phyloP scores from a whole-genome alignment of 2,888 invertebrate species.

The Drosophila prostipennis region DNA sequence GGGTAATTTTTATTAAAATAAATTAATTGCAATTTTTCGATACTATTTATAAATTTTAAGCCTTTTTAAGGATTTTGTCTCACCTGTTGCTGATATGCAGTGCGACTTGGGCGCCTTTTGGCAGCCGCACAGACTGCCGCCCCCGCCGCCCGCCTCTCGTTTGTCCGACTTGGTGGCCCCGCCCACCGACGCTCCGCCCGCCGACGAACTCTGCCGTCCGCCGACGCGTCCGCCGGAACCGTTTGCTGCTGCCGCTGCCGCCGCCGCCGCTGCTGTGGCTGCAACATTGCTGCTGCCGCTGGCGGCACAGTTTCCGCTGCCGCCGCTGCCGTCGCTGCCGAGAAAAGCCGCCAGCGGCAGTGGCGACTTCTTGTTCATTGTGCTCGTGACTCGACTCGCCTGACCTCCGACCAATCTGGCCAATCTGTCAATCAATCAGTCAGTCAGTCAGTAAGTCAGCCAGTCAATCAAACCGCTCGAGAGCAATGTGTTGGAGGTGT shows the following conservation, averaged over 20 bases:
- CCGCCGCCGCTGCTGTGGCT: conserved; percentile 15
- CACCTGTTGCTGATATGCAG: conserved; percentile 84
- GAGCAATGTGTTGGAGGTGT: conserved; percentile 2
- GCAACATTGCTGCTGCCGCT: conserved; percentile 34
- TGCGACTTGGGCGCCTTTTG: conserved; percentile 84
- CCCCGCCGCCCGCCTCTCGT: conserved; percentile 58
- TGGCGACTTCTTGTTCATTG: conserved; percentile 83
- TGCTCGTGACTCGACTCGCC: conserved; percentile 27
- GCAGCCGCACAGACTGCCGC: conserved; percentile 82
- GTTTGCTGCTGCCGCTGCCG: conserved; percentile 22
- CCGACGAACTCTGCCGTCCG: conserved; percentile 23
- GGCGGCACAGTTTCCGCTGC: conserved; percentile 23
- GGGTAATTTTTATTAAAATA: no score
- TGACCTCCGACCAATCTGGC: conserved; percentile 3
- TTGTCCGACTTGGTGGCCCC: conserved; percentile 72
- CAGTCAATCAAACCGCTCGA: not conserved
- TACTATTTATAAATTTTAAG: no score
- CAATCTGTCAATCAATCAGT: conserved; percentile 43
- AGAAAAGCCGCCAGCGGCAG: conserved; percentile 82
- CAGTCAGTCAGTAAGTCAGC: conserved; percentile 7
- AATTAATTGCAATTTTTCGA: no score
- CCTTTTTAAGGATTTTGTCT: no score
- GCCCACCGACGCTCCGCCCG: conserved; percentile 18
- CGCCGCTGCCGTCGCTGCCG: conserved; percentile 46
- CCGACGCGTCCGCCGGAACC: conserved; percentile 20